A percentile compares a stretch with the other conserved stretches of the same genome.
These are phyloP conservation scores for Gobius niger DNA, from an alignment of 2,113 vertebrate genomes.

Conservation along the genomic window DNA sequence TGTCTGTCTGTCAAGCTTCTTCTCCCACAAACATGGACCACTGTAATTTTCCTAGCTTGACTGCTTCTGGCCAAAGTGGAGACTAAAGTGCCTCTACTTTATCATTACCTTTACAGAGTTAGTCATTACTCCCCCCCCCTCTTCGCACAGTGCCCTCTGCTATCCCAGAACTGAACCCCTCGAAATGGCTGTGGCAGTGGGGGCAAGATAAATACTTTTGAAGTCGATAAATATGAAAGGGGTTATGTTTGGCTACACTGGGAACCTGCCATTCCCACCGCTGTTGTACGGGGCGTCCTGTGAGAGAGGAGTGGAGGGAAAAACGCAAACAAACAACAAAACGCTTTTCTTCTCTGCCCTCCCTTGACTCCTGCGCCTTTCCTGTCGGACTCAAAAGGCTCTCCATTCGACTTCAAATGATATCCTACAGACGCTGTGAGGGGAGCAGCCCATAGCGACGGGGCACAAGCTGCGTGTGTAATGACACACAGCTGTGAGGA, in stretches of 20 bases:
- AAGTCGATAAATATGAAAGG: constrained; percentile 41
- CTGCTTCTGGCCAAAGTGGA: constrained; percentile 63
- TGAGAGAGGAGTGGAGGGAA: constrained; percentile 42
- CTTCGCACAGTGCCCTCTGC: constrained; percentile 45
- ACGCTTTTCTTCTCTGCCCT: constrained; percentile 42
- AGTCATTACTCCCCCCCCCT: constrained; percentile 61
- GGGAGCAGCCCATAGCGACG: constrained; percentile 33
- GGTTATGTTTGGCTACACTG: constrained; percentile 41
- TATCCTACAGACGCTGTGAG: constrained; percentile 36
- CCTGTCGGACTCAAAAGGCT: constrained; percentile 52
- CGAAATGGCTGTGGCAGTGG: constrained; percentile 13
- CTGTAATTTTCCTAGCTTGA: constrained; percentile 63
- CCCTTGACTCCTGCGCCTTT: constrained; percentile 30
- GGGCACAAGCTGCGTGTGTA: constrained; percentile 20
- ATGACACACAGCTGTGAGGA: constrained; percentile 54
- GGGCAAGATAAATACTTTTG: constrained; percentile 44
- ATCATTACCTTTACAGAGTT: constrained; percentile 72
- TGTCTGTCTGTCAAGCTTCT: constrained; percentile 48
- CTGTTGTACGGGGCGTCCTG: constrained; percentile 11
- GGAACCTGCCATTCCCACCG: constrained; percentile 7
- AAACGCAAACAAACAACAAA: constrained; percentile 46
- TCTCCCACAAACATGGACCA: constrained; percentile 28
- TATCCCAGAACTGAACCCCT: constrained; percentile 45
- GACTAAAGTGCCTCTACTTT: constrained; percentile 64
- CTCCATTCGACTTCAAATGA: constrained; percentile 54